phyloP scores from a whole-genome alignment of 2,888 invertebrate genomes.

The Dryocosmus kuriphilus region DNA sequence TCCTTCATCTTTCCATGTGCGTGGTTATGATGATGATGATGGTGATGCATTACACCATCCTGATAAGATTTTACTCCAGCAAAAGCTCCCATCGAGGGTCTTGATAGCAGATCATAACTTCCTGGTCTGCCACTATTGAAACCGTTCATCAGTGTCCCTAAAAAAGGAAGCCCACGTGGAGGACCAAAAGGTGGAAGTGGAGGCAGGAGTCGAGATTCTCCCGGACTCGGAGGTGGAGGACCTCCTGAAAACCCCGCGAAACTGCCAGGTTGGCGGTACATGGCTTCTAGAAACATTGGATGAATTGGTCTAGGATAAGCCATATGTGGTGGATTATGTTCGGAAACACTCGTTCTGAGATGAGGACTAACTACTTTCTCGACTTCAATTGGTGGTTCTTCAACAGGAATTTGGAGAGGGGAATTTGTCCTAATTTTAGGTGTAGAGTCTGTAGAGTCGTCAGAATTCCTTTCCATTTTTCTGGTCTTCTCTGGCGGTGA shows the following conservation, averaged over 20 bases:
- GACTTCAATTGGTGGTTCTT: slow-evolving; percentile 44
- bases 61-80: slow-evolving; percentile 84
- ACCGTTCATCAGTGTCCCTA: slow-evolving; percentile 86
- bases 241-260: slow-evolving; percentile 80
- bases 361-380: slow-evolving; percentile 55
- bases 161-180: slow-evolving; percentile 85
- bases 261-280: slow-evolving; percentile 66
- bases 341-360: slow-evolving; percentile 56
- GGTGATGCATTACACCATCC: slow-evolving; percentile 80
- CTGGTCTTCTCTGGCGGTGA: slow-evolving; percentile 59
- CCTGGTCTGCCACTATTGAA: slow-evolving; percentile 82
- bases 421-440: slow-evolving; percentile 36
- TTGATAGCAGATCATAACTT: slow-evolving; percentile 80
- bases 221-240: slow-evolving; percentile 65
- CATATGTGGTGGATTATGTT: slow-evolving; percentile 80
- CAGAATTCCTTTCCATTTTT: slow-evolving; percentile 58
- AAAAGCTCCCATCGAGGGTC: slow-evolving; percentile 79
- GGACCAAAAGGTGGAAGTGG: slow-evolving; percentile 83
- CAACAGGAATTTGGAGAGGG: slow-evolving; percentile 42
- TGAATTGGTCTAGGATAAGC: slow-evolving; percentile 91
- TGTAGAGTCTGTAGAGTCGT: background rate
- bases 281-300: slow-evolving; percentile 82
- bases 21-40: slow-evolving; percentile 70
- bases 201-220: slow-evolving; percentile 81
- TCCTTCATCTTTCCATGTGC: slow-evolving; percentile 87